Percentiles rank a stretch among this genome's conserved stretches.
phyloP scores from a whole-genome alignment of 2,888 invertebrate genomes.

The Petrolisthes cinctipes region DNA sequence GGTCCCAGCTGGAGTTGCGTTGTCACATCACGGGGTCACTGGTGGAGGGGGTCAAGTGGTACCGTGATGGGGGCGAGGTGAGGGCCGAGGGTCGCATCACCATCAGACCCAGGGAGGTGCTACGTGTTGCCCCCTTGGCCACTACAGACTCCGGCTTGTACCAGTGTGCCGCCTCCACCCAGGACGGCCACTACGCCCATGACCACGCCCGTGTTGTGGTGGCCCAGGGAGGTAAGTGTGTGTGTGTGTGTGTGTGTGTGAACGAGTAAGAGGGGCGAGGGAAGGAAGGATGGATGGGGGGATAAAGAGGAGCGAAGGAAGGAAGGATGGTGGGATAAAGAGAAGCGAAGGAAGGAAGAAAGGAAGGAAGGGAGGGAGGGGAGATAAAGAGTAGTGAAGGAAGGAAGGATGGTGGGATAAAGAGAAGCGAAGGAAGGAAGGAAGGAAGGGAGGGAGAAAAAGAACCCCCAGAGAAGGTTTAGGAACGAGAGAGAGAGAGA shows the following conservation, averaged over 20 bases:
- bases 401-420: not conserved
- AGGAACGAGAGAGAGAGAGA: too few relatives aligned
- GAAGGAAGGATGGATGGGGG: not conserved
- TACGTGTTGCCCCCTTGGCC: slow-evolving; percentile 41
- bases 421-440: not conserved
- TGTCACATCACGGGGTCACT: slow-evolving; percentile 70
- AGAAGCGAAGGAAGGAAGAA: not conserved
- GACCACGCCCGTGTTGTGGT: slow-evolving; percentile 51
- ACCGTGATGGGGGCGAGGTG: slow-evolving; percentile 68
- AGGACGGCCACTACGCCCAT: slow-evolving; percentile 43
- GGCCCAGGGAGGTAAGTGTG: slow-evolving; percentile 52
- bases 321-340: not conserved
- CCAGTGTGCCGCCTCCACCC: slow-evolving; percentile 51
- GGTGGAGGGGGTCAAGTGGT: slow-evolving; percentile 69
- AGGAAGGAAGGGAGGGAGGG: not conserved
- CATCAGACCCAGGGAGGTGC: slow-evolving; percentile 31
- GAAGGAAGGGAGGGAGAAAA: not conserved
- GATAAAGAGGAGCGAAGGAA: not conserved
- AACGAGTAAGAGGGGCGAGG: not conserved
- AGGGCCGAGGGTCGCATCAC: slow-evolving; percentile 41
- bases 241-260: too few relatives aligned
- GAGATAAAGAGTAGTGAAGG: not conserved
- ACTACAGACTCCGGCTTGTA: slow-evolving; percentile 44
- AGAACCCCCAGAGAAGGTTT: not conserved
- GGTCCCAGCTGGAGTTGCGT: slow-evolving; percentile 69